Conservation (phyloP, 2,888 invertebrate genomes). For the Coleophora deauratella region DNA sequence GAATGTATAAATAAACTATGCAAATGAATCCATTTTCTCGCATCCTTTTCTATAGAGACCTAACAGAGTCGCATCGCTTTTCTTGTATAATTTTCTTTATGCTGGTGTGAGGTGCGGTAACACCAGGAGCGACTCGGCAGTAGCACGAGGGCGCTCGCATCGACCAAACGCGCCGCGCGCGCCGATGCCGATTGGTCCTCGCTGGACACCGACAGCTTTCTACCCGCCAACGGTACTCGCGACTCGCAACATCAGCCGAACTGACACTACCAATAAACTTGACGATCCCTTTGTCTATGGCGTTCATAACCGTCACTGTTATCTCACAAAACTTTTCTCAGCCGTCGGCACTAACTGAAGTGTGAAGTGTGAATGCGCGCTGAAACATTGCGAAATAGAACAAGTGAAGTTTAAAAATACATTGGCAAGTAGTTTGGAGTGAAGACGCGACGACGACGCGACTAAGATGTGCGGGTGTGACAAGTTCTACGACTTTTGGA, state of each 20-base stretch:
- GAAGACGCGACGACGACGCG: slow-evolving; percentile 38
- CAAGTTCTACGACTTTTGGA: slow-evolving; percentile 70
- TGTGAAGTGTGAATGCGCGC: slow-evolving; percentile 45
- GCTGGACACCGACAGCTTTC: slow-evolving; percentile 43
- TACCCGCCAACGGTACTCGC: slow-evolving; percentile 49
- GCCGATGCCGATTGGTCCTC: slow-evolving; percentile 37
- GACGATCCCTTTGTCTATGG: background rate
- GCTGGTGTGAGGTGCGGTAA: background rate
- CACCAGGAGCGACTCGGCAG: slow-evolving; percentile 29
- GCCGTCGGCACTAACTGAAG: slow-evolving; percentile 43
- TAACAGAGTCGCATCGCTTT: too few relatives aligned
- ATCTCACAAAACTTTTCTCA: slow-evolving; percentile 44
- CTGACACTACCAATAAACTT: background rate
- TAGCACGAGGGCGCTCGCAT: slow-evolving; percentile 56
- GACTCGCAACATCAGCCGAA: slow-evolving; percentile 24
- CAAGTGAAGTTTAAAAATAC: slow-evolving; percentile 73
- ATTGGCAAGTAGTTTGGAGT: slow-evolving; percentile 62
- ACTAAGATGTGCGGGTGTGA: slow-evolving; percentile 68
- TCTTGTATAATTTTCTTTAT: too few relatives aligned
- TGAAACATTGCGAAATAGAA: slow-evolving; percentile 68
- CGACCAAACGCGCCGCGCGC: slow-evolving; percentile 43
- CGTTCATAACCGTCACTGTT: slow-evolving; percentile 27
- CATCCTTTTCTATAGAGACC: too few relatives aligned
- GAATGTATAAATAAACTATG: too few relatives aligned
- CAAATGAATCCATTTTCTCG: too few relatives aligned